Conservation (phyloP, 1,140 invertebrate species). For the Drosophila baimaii region DNA sequence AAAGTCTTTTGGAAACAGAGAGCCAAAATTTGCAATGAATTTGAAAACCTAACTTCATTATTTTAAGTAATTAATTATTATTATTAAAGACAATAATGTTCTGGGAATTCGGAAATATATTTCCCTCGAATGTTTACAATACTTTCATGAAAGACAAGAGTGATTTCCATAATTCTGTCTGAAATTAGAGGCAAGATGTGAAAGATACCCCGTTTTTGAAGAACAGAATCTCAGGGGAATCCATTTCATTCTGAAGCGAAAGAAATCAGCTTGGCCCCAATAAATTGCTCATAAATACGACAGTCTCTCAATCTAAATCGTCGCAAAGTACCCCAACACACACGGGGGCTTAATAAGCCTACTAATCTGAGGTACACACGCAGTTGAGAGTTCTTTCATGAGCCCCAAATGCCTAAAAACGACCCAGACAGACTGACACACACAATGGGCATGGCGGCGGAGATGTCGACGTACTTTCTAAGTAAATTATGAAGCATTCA, state of each 20-base stretch:
- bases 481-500: conserved; percentile 72
- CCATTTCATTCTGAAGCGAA: neutral
- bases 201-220: neutral
- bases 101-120: neutral
- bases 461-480: conserved; percentile 57
- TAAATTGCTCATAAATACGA: conserved; percentile 60
- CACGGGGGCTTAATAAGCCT: conserved; percentile 52
- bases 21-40: too few species aligned
- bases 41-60: neutral
- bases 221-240: neutral
- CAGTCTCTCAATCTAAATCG: conserved; percentile 47
- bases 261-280: conserved; percentile 56
- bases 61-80: neutral
- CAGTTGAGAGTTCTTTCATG: conserved; percentile 34
- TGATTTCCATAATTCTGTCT: neutral
- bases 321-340: conserved; percentile 21
- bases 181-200: neutral
- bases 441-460: conserved; percentile 57
- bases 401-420: conserved; percentile 40
- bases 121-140: too few species aligned
- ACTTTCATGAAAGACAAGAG: neutral
- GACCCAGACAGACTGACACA: conserved; percentile 39
- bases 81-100: neutral
- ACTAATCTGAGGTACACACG: conserved; percentile 50
- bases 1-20: neutral